These are phyloP conservation scores for Varecia variegata DNA, from an alignment of 2,797 vertebrate species.

Conservation along the genomic window DNA sequence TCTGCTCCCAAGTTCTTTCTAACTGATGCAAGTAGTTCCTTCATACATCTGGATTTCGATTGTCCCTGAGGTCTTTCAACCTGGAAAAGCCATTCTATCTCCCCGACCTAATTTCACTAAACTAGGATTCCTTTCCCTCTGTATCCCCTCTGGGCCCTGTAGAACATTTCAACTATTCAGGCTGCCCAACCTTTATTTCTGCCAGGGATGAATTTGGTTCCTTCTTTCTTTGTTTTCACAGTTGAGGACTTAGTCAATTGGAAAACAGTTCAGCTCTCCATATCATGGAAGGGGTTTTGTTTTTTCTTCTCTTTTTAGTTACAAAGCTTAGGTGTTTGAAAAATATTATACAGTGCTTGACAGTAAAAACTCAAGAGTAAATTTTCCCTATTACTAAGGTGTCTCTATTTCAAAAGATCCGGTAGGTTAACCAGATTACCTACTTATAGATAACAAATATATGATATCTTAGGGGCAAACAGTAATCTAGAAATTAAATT, in stretches of 20 bases:
- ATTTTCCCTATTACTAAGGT: constrained; percentile 31
- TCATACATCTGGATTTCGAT: not conserved
- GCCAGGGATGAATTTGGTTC: not conserved
- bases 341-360: constrained; percentile 30
- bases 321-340: constrained; percentile 29
- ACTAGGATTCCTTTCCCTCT: not conserved
- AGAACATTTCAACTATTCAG: not conserved
- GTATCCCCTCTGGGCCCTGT: not conserved
- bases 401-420: constrained; percentile 55
- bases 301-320: constrained; percentile 54
- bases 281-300: not conserved
- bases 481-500: constrained; percentile 28
- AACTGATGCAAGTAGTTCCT: not conserved
- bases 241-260: constrained; percentile 40
- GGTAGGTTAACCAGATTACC: constrained; percentile 24
- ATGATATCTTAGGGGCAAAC: not conserved
- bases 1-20: not conserved
- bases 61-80: not conserved
- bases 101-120: constrained; percentile 15
- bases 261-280: constrained; percentile 15
- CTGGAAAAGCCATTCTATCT: constrained; percentile 1
- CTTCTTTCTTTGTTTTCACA: not conserved
- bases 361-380: constrained; percentile 31
- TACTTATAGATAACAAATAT: constrained; percentile 40
- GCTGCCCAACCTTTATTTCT: not conserved